Conservation (phyloP, 2,113 vertebrate species). For the Chelonoidis abingdonii region DNA sequence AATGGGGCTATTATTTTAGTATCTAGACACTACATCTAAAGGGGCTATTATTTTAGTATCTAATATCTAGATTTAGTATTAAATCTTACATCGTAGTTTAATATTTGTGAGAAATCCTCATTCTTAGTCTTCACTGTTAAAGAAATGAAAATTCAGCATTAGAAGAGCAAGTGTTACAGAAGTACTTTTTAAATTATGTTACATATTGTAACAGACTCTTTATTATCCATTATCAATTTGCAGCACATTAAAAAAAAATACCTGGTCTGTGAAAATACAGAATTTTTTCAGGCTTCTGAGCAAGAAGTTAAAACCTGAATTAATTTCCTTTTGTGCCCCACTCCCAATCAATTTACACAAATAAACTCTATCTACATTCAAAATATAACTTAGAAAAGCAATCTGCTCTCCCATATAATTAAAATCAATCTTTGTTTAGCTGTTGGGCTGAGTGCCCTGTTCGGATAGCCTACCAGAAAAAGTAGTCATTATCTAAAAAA, state of each 20-base stretch:
- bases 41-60: neutral
- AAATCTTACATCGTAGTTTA: neutral
- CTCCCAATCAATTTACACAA: slow-evolving; percentile 2
- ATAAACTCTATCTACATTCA: neutral
- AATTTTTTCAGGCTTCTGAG: neutral
- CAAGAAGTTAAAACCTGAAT: neutral
- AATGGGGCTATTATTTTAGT: neutral
- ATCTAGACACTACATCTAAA: too few relatives aligned
- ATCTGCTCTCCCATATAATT: neutral
- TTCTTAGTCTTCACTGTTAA: neutral
- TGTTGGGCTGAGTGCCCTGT: slow-evolving; percentile 4
- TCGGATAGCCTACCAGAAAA: neutral
- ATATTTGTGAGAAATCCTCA: neutral
- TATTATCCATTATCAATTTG: neutral
- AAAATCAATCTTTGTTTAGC: neutral
- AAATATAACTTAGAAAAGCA: neutral
- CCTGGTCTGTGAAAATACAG: neutral
- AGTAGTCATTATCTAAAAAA: neutral
- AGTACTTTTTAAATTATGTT: neutral
- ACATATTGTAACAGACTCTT: neutral
- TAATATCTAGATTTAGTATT: neutral
- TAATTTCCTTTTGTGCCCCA: neutral
- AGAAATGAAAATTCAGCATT: neutral
- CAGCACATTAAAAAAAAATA: neutral
- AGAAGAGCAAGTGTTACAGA: neutral